Evolutionary conservation across 1,140 invertebrate species (phyloP), one percentile per base, ranked within the genome.

Genomic region (Ganaspis sp.): DNA sequence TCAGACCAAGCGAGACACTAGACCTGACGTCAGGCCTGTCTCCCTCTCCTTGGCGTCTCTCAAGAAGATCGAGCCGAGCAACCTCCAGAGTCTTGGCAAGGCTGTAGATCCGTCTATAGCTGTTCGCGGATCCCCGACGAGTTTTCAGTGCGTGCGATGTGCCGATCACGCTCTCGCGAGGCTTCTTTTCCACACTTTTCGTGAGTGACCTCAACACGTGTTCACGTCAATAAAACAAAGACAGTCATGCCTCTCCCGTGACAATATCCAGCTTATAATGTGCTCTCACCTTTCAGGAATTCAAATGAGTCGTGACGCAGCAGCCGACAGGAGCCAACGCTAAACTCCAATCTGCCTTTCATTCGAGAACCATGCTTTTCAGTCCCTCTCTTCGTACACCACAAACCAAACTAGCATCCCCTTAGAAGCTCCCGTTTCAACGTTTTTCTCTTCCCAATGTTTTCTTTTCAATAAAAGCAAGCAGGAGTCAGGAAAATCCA

Each of bases 271-370:
- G 29, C 21, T 26, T 9, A n/a, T n/a, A 23, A 64, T 5, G 17
- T 26, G 8, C 54, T 64, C 54, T 23, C 26, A 64, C 58, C 58
- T 64, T 64, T 64, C 23, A 64, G 23, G n/a, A 64, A 64, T 64
- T 64, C 58, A 64, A 64, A 64, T 64, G 58, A 64, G 23, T 64
- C 23, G 23, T 64, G 54, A 64, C 54, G 54, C 54, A 64, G 54
- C 54, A 64, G 9, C 54, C 21, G 54, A 64, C 54, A 64, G 54
- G 54, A 64, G 23, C 23, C 11, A 64, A 1, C 21, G 21, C 42
- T n/a, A 45, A 64, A 64, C 11, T 19, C 19, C 21, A 9, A 23
- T 26, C 54, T 26, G 54, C 9, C 23, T 64, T 64, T 26, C 9
- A 64, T 21, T 58, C 9, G 19, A 58, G 17, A 21, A 64, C 9